Conservation (phyloP, 2,888 invertebrate species). For the Hyles lineata region DNA sequence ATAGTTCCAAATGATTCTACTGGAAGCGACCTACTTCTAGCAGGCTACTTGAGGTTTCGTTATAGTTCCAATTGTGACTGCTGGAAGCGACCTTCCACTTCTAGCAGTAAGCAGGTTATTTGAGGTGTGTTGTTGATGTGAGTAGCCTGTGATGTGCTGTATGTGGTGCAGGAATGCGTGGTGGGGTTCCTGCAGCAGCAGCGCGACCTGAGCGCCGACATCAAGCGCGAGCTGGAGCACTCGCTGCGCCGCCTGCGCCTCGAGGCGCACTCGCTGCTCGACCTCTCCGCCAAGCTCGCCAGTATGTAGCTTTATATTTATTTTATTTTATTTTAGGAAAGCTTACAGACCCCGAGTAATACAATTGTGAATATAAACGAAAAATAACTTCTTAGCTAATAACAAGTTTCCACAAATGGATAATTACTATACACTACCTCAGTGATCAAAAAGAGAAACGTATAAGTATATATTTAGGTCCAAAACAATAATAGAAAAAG, state of each 20-base stretch:
- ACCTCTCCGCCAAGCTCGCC: conserved; percentile 76
- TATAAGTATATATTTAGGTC: no score
- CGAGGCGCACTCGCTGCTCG: conserved; percentile 89
- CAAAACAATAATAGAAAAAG: no score
- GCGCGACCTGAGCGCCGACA: conserved; percentile 81
- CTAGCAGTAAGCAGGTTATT: neutral
- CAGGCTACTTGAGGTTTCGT: neutral
- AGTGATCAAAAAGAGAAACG: neutral
- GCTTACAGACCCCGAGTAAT: no score
- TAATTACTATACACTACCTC: no score
- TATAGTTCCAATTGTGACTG: no score
- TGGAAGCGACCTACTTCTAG: neutral
- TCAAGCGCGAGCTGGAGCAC: conserved; percentile 87
- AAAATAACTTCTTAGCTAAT: no score
- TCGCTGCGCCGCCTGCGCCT: conserved; percentile 87
- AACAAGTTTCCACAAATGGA: no score
- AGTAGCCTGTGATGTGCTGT: neutral
- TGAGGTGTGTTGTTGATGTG: no score
- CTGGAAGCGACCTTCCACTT: neutral
- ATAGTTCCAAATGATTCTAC: no score
- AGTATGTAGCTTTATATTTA: conserved; percentile 61
- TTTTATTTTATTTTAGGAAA: no score
- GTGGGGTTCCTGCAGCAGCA: conserved; percentile 83
- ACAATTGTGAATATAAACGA: no score
- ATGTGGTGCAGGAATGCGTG: conserved; percentile 69